Percentiles rank a stretch among this genome's conserved stretches.
Evolutionary conservation across 2,797 vertebrate genomes (phyloP).

Genomic region (Hapalemur alaotrensis): DNA sequence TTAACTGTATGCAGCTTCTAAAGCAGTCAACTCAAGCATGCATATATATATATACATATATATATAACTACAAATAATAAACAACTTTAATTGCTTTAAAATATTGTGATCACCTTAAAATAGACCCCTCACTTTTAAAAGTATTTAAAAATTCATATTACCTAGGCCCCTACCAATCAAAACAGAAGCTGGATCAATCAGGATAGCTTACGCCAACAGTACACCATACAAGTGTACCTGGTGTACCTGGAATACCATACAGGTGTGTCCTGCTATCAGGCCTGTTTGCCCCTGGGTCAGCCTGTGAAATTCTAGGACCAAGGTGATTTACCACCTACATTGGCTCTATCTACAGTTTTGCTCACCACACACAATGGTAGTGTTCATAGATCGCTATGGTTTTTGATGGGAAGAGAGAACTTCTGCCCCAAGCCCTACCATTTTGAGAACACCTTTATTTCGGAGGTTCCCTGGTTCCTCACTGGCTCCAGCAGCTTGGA

Average conservation of each 20-base stretch:
- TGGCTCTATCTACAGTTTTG: background rate
- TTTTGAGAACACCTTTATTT: background rate
- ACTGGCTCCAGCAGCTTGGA: background rate
- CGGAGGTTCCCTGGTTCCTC: background rate
- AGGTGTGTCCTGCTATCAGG: background rate
- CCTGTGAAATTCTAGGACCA: background rate
- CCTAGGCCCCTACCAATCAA: background rate
- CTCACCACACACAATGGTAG: background rate
- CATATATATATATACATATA: background rate
- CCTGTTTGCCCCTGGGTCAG: background rate
- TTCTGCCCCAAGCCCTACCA: background rate
- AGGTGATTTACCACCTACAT: background rate
- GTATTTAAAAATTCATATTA: background rate
- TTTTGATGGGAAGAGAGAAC: background rate
- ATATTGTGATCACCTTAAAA: background rate
- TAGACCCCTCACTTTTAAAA: background rate
- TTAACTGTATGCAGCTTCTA: background rate
- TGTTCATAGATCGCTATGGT: background rate
- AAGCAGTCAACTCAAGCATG: background rate
- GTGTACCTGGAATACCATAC: accelerated
- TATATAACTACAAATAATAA: background rate
- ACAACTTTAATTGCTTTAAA: background rate
- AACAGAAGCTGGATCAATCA: too few relatives aligned
- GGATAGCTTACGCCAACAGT: background rate
- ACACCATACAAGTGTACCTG: too few relatives aligned